Evolutionary conservation across 2,113 vertebrate species (phyloP).

Genomic region (Neodontobutis hainanensis): DNA sequence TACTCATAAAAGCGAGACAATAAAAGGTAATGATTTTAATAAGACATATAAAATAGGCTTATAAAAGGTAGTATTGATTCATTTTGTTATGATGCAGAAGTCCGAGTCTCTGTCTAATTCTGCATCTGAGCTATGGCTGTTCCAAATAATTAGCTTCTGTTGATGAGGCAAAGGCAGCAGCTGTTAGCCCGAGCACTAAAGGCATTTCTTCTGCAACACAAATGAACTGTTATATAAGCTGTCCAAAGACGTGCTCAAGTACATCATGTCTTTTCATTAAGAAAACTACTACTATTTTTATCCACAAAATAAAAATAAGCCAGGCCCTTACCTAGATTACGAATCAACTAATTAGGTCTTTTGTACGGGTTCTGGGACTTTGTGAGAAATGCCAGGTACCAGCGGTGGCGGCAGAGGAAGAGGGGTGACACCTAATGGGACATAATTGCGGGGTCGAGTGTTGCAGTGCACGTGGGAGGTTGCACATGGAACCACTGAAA

Average conservation of each 20-base stretch:
- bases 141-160: slow-evolving; percentile 22
- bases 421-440: slow-evolving; percentile 52
- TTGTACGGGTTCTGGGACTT: slow-evolving; percentile 10
- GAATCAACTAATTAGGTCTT: background rate
- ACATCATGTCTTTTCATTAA: background rate
- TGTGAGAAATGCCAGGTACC: slow-evolving; percentile 67
- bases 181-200: background rate
- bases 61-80: background rate
- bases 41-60: slow-evolving; percentile 42
- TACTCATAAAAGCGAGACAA: background rate
- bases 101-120: background rate
- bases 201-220: background rate
- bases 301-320: background rate
- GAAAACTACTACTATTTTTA: background rate
- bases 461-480: slow-evolving; percentile 44
- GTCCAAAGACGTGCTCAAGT: background rate
- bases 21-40: background rate
- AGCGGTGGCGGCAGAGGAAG: slow-evolving; percentile 30
- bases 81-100: background rate
- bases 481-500: slow-evolving; percentile 32
- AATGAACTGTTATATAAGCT: slow-evolving; percentile 12
- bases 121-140: slow-evolving; percentile 20
- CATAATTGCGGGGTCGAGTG: slow-evolving; percentile 60
- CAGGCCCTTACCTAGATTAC: background rate
- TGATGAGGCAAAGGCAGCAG: slow-evolving; percentile 33